Conservation (phyloP, 1,140 invertebrate species). For the Saccostrea echinata region DNA sequence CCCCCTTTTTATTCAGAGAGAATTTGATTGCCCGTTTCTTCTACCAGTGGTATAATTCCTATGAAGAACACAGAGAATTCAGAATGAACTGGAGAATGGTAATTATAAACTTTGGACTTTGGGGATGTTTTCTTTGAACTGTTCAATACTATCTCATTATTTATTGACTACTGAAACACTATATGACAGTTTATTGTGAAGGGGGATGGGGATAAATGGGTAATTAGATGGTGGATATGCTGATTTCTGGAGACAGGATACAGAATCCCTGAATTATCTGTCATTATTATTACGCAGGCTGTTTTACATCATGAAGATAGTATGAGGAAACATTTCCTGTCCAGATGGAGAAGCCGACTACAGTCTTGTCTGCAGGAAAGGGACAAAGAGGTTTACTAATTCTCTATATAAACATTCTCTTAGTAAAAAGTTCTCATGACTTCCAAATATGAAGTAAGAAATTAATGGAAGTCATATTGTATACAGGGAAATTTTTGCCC, state of each 20-base stretch:
- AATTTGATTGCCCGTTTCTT: conserved; percentile 67
- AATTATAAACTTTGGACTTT: background rate
- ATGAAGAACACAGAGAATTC: conserved; percentile 65
- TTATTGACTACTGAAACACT: no score
- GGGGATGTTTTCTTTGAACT: no score
- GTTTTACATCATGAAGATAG: conserved; percentile 62
- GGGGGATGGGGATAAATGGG: no score
- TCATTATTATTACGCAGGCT: conserved; percentile 52
- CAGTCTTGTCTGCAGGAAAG: conserved; percentile 44
- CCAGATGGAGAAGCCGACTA: conserved; percentile 54
- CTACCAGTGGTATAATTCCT: conserved; percentile 66
- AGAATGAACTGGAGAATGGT: conserved; percentile 73
- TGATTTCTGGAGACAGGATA: background rate
- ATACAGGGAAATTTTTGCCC: no score
- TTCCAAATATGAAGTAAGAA: no score
- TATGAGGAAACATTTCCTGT: conserved; percentile 48
- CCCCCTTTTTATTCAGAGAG: conserved; percentile 61
- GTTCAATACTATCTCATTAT: no score
- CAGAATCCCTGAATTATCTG: background rate
- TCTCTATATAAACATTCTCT: no score
- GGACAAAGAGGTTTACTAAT: conserved; percentile 52
- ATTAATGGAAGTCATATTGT: no score
- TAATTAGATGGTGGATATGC: no score
- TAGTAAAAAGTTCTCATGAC: no score
- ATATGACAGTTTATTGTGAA: no score